Base-by-base conservation (phyloP, 2,888 invertebrate genomes). In the Gibbula magus region DNA sequence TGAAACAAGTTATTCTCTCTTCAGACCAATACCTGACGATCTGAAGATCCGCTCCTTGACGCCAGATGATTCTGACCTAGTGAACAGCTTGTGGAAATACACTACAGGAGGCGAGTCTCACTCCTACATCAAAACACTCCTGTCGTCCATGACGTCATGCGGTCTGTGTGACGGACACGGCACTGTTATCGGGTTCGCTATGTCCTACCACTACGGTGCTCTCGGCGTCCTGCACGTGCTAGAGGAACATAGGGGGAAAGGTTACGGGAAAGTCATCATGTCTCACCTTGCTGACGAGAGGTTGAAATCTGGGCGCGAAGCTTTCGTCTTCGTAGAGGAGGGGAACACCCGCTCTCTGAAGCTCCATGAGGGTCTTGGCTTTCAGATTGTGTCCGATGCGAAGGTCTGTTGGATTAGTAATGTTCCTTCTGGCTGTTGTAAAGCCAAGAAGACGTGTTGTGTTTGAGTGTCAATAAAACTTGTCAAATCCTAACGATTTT, bases 201-300 rank as follows among this genome's bases (percentile, higher is more conserved):
- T 51, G 13, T 25, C 52, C 10, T 53, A 75, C 22, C 75, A 51
- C 52, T 52, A 75, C 75, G 75, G 75, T 20, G 22, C 22, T 52
- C 22, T 75, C 20, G 75, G 51, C 10, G 32, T 75, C 20, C 52
- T 75, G 75, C n/a, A 52, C 20, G 75, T 75, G 51, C 53, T 51
- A 20, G 52, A 51, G 10, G 52, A 75, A 25, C n/a, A 29, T n/a
- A 22, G 75, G n/a, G 53, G 53, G n/a, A 22, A 53, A 2, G 75
- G 75, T 10, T 75, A 75, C 53, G 75, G 75, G 51, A 75, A 75
- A 25, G 52, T 75, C 18, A 51, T 20, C 75, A 52, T 52, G 75
- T 52, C 51, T 2, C 75, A 75, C 1, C 25, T 75, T 3, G 51
- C 75, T 13, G 2, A 51, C 5, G 32, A 51, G 22, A 20, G 22